These are phyloP conservation scores for Neodiprion fabricii DNA, from an alignment of 1,140 invertebrate genomes.

Conservation along the genomic window DNA sequence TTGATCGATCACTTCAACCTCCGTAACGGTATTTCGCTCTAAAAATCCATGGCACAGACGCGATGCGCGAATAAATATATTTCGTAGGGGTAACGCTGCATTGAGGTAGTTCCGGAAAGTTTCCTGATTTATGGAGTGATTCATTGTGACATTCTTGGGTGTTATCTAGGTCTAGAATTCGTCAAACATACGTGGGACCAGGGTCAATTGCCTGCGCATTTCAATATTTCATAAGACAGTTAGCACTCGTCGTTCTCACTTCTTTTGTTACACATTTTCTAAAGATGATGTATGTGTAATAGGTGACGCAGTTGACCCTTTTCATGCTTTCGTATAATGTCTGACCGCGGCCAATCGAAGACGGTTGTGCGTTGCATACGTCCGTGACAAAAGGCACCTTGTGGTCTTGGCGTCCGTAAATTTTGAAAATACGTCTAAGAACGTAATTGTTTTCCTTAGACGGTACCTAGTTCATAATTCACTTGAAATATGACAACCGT, in stretches of 20 bases:
- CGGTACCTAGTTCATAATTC: not conserved
- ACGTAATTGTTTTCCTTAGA: not conserved
- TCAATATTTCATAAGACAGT: slow-evolving; percentile 5
- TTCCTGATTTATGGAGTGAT: not conserved
- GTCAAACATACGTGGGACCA: not conserved
- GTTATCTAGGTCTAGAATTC: slow-evolving; percentile 1
- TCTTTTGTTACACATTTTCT: not conserved
- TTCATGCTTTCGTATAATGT: not conserved
- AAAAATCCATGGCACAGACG: not conserved
- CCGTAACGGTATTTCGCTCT: not conserved
- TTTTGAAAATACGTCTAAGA: not conserved
- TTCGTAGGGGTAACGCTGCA: too few species aligned
- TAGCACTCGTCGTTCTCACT: not conserved
- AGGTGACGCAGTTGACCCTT: not conserved
- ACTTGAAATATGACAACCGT: not conserved
- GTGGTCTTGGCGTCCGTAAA: not conserved
- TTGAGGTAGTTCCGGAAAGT: not conserved
- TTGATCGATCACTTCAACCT: not conserved
- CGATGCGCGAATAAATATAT: too few species aligned
- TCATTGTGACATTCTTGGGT: not conserved
- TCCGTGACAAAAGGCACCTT: not conserved
- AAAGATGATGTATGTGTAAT: not conserved
- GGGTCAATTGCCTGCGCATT: not conserved
- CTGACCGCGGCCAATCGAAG: not conserved
- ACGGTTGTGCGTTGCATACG: not conserved